A percentile compares a stretch with the other conserved stretches of the same genome.
These are phyloP conservation scores for Muscicapa comitata DNA, from an alignment of 2,797 vertebrate species.

Conservation along the genomic window DNA sequence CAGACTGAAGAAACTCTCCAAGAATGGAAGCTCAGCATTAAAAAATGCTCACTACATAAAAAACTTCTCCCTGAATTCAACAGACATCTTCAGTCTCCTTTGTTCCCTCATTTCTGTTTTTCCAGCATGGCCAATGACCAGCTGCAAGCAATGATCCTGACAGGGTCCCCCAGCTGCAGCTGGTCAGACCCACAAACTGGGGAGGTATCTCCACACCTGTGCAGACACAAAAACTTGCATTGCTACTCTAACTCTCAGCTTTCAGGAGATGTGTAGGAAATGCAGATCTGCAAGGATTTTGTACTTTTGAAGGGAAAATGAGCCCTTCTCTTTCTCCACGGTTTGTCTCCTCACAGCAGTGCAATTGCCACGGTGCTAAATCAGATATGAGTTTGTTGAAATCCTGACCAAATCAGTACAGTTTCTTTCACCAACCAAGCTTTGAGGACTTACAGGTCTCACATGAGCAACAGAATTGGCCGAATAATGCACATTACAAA, in stretches of 20 bases:
- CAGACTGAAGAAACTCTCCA: accelerated
- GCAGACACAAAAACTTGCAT: background rate
- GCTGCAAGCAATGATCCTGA: background rate
- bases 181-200: accelerated
- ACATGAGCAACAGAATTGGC: background rate
- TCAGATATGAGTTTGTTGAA: background rate
- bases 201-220: background rate
- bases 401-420: background rate
- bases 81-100: accelerated
- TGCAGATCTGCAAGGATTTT: accelerated
- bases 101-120: background rate
- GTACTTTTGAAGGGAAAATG: background rate
- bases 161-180: background rate
- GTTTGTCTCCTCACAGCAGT: background rate
- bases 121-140: accelerated
- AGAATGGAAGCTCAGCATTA: accelerated
- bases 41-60: accelerated
- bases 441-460: background rate
- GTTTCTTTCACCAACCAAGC: background rate
- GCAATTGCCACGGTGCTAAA: background rate
- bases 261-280: accelerated
- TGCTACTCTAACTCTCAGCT: accelerated
- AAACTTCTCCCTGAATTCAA: accelerated
- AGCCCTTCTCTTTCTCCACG: accelerated
- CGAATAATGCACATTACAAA: background rate